Base-by-base conservation (phyloP, 2,888 invertebrate genomes). In the Lordiphosa fenestrarum region DNA sequence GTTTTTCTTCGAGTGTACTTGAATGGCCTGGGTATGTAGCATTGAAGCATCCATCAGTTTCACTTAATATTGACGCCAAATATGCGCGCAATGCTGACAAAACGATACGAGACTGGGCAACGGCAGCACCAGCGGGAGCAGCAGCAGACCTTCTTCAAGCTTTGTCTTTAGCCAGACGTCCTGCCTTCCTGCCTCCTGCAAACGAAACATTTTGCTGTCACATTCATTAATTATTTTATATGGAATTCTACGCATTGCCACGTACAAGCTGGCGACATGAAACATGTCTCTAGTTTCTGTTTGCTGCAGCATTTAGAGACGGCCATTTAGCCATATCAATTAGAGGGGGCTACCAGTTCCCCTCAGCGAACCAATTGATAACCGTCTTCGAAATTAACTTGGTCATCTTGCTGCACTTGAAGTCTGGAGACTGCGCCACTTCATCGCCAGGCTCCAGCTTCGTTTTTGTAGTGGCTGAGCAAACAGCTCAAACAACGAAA, bases 21-120 rank as follows among this genome's bases (percentile, higher is more conserved):
- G 46, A 50, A 47, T 56, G 59, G 51, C 51, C 71, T 68, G 68
- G 57, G 63, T 65, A 65, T 58, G 60, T 53, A 47, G 41, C 53
- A 60, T 66, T 58, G 64, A 67, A 69, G 71, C 84, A 86, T 87
- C 87, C 86, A 87, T 87, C 86, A 86, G 87, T 84, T 84, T 81
- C 81, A 87, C 87, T 89, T 88, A 88, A 88, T 88, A 88, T 86
- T 87, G 87, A 89, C 89, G 88, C 87, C 87, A 88, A 88, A 82
- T 70, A 88, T 88, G 86, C 86, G 81, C 85, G 76, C 83, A 85
- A 88, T 88, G 88, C 83, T 87, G 88, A 87, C 87, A 84, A 84
- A 63, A 87, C 87, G 88, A 88, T 88, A 88, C 70, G 77, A 66
- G 63, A 63, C 41, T 47, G 50, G 55, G 36, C 53, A 40, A 47